Base-by-base conservation (phyloP, 2,888 invertebrate species). In the Amphipoea lucens region DNA sequence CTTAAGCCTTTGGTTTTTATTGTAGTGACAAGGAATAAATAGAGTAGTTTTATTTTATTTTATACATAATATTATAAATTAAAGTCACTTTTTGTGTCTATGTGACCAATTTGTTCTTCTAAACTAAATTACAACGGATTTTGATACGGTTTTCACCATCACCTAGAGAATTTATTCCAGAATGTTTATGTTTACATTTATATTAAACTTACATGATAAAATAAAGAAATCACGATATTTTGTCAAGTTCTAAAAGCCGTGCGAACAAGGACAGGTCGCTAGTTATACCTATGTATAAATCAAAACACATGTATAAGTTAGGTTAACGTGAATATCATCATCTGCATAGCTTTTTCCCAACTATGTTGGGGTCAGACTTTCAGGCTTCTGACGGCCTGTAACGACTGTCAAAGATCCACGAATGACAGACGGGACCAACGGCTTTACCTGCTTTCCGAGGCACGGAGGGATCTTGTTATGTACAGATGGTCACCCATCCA, bases 1-100 rank as follows among this genome's bases (percentile, higher is more conserved):
- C 20, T n/a, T 67, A 42, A 67, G 5, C 7, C 45, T 78, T 69
- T 79, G 62, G 42, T 69, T 70, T 66, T 62, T 51, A 48, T 66
- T 48, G 62, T n/a, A 14, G 1, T 74, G 74, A 40, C 6, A 65
- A 54, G 63, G 23, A 60, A 36, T n/a, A 60, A 45, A 57, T 23
- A 76, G 12, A 54, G 57, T 11, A 4, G 29, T 17, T 51, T 42
- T 12, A 2, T 9, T 40, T n/a, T 40, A 0, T 12, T 36, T n/a
- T 48, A 36, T 17, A 63, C 14, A n/a, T 60, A n/a, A n/a, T 11
- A n/a, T 60, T 60, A 4, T 60, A 11, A 57, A n/a, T n/a, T 11
- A 23, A 60, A 60, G 11, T n/a, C 11, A 11, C n/a, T 60, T n/a
- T 60, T 60, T n/a, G 57, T 60, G 12, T 57, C 9, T 57, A 60